phyloP scores from a whole-genome alignment of 2,888 invertebrate species.

The Drosophila macrospina region DNA sequence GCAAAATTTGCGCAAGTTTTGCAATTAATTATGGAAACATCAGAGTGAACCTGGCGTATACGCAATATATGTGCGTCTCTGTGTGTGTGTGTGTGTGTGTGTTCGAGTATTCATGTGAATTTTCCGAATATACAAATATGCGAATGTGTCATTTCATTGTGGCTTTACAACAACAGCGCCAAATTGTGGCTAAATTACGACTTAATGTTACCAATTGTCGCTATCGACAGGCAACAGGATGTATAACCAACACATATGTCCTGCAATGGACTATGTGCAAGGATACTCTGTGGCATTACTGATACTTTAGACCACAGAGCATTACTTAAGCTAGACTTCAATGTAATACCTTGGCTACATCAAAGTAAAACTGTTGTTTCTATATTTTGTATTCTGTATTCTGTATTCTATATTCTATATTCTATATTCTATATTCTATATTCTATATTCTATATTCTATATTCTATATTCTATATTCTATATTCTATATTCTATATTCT shows the following conservation, averaged over 20 bases:
- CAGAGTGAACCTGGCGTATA: slow-evolving; percentile 40
- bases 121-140: background rate
- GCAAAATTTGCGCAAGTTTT: slow-evolving; percentile 45
- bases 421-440: too few relatives aligned
- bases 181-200: background rate
- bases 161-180: slow-evolving; percentile 6
- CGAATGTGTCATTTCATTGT: slow-evolving; percentile 8
- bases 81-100: slow-evolving; percentile 2
- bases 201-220: slow-evolving; percentile 1
- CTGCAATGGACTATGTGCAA: too few relatives aligned
- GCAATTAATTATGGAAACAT: slow-evolving; percentile 63
- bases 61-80: slow-evolving; percentile 33
- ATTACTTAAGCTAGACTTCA: too few relatives aligned
- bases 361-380: too few relatives aligned
- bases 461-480: too few relatives aligned
- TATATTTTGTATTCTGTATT: too few relatives aligned
- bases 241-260: background rate
- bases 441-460: too few relatives aligned
- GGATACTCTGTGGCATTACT: too few relatives aligned
- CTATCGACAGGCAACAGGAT: background rate
- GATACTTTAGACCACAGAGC: too few relatives aligned
- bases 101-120: background rate
- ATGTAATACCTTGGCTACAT: too few relatives aligned
- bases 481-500: too few relatives aligned
- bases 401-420: too few relatives aligned